Conservation (phyloP, 1,140 invertebrate species). For the Camponotus vicinus region DNA sequence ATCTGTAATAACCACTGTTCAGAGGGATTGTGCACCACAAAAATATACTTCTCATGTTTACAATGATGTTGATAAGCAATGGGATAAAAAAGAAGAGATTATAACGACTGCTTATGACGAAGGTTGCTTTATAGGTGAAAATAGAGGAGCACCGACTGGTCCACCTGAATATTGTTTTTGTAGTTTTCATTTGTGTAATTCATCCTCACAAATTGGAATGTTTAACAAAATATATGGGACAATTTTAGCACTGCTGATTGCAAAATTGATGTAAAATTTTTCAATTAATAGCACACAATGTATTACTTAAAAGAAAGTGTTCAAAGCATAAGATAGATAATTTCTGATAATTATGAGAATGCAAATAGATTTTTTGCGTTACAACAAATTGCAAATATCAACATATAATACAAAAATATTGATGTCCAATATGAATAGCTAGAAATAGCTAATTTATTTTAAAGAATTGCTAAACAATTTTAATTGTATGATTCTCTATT, state of each 20-base stretch:
- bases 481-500: slow-evolving; percentile 11
- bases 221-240: slow-evolving; percentile 10
- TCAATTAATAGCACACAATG: background rate
- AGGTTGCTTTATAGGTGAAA: slow-evolving; percentile 88
- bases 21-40: slow-evolving; percentile 91
- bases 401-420: background rate
- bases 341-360: background rate
- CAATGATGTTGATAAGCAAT: slow-evolving; percentile 87
- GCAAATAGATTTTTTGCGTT: background rate
- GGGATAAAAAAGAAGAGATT: slow-evolving; percentile 88
- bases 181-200: slow-evolving; percentile 88
- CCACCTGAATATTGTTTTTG: slow-evolving; percentile 90
- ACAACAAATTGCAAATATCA: slow-evolving; percentile 10
- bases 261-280: slow-evolving; percentile 50
- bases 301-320: slow-evolving; percentile 38
- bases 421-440: background rate
- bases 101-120: slow-evolving; percentile 88
- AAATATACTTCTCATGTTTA: slow-evolving; percentile 87
- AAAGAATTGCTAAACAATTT: background rate
- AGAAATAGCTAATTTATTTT: background rate
- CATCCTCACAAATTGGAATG: slow-evolving; percentile 33
- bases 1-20: slow-evolving; percentile 87
- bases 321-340: background rate
- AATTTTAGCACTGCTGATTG: slow-evolving; percentile 42
- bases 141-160: slow-evolving; percentile 87